Evolutionary conservation across 2,888 invertebrate species (phyloP).

Genomic region (Drosophila gaucha): DNA sequence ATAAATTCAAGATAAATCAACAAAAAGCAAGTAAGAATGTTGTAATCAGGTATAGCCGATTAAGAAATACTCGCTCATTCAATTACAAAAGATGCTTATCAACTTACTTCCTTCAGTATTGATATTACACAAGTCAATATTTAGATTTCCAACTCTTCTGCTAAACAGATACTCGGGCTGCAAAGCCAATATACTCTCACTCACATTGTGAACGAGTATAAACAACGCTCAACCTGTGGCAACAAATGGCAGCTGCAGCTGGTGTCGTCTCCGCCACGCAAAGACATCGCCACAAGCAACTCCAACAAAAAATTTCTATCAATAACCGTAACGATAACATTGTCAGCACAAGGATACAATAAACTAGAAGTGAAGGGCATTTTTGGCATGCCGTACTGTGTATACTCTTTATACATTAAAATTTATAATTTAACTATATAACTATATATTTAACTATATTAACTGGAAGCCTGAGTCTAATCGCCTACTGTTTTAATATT

Average conservation of each 20-base stretch:
- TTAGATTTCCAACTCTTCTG: neutral
- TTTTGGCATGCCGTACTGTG: neutral
- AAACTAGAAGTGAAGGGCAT: neutral
- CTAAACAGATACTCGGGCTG: too few species aligned
- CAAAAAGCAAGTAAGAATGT: neutral
- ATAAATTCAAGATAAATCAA: conserved; percentile 49
- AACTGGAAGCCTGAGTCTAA: too few species aligned
- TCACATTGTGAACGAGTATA: neutral
- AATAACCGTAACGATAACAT: conserved; percentile 76
- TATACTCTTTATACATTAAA: too few species aligned
- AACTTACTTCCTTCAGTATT: too few species aligned
- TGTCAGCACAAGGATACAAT: conserved; percentile 53
- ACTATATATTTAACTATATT: too few species aligned
- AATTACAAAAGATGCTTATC: conserved; percentile 8
- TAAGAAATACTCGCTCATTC: neutral
- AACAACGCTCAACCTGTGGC: conserved; percentile 44
- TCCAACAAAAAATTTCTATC: conserved; percentile 59
- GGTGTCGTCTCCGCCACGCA: conserved; percentile 47
- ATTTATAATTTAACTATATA: too few species aligned
- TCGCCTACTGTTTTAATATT: too few species aligned
- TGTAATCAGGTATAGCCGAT: neutral
- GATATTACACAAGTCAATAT: neutral
- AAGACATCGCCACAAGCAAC: conserved; percentile 34
- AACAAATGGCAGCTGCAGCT: conserved; percentile 57
- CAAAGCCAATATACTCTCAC: neutral